Evolutionary conservation across 2,113 vertebrate species (phyloP).

Genomic region (Passerina amoena): DNA sequence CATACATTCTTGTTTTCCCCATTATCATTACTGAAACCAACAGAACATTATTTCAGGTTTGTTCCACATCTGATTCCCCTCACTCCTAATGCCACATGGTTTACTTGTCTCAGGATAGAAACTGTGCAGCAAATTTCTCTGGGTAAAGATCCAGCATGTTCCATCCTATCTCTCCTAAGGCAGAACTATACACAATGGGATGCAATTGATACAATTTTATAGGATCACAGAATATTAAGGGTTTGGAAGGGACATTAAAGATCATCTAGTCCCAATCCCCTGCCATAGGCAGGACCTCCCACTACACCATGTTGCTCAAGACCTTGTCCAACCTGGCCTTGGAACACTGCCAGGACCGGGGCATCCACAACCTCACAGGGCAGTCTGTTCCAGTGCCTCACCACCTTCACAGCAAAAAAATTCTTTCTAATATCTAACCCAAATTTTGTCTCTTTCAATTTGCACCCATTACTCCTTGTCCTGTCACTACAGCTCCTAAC

Average conservation of each 20-base stretch:
- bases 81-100: not conserved
- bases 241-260: not conserved
- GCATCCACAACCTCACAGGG: not conserved
- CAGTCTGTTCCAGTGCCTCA: not conserved
- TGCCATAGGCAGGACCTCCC: not conserved
- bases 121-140: not conserved
- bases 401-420: accelerated
- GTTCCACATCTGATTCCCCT: not conserved
- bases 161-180: not conserved
- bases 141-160: not conserved
- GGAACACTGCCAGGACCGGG: not conserved
- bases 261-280: too few relatives aligned
- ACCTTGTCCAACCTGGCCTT: not conserved
- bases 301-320: not conserved
- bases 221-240: not conserved
- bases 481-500: not conserved
- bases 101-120: not conserved
- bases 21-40: not conserved
- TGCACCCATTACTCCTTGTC: not conserved
- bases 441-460: not conserved
- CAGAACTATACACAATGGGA: not conserved
- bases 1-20: not conserved
- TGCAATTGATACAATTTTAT: not conserved
- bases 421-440: not conserved
- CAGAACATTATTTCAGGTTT: not conserved